Evolutionary conservation across 2,888 invertebrate genomes (phyloP), one percentile per base, ranked within the genome.

Genomic region (Oscheius myriophilus): DNA sequence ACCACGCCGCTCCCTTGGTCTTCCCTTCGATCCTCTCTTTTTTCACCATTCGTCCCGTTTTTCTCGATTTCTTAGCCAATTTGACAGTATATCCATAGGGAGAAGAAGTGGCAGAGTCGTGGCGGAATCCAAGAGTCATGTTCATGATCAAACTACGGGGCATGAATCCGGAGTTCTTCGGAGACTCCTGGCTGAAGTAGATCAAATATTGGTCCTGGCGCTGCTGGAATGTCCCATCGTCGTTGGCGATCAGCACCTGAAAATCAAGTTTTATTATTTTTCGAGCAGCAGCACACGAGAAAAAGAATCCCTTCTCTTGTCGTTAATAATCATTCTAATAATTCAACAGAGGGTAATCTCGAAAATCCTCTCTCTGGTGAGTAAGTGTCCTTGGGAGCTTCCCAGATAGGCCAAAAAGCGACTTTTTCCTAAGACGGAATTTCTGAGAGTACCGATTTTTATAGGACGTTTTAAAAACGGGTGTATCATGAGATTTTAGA

Each of bases 21-120:
- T 84, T 84, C 6, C 74, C 74, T 25, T 62, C 16, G 9, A 82
- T 68, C 21, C 76, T 25, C 11, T 53, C 33, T 14, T 23, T 12
- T 41, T 54, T 63, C 11, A 49, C 26, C 21, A 61, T 46, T 11
- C 23, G 0, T 3, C 61, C 61, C 6, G 26, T 49, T 21, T 26
- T 46, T 26, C 53, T 53, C 1, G 73, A 71, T 26, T 79, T 62
- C 6, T 71, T 68, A 11, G 81, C 83, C 67, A 83, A 62, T 69
- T 79, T 76, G 11, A 83, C 84, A 7, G 84, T 77, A 69, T 85
- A 85, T 25, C 85, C 85, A 68, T 85, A 85, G 9, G 85, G 85
- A 26, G 82, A 82, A 21, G 83, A 76, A 16, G 77, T 78, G 16
- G 80, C 73, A 0, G 84, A 76, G 63, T 86, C 85, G 49, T 84